Evolutionary conservation across 2,797 vertebrate genomes (phyloP).

Genomic region (Oreochromis mossambicus): DNA sequence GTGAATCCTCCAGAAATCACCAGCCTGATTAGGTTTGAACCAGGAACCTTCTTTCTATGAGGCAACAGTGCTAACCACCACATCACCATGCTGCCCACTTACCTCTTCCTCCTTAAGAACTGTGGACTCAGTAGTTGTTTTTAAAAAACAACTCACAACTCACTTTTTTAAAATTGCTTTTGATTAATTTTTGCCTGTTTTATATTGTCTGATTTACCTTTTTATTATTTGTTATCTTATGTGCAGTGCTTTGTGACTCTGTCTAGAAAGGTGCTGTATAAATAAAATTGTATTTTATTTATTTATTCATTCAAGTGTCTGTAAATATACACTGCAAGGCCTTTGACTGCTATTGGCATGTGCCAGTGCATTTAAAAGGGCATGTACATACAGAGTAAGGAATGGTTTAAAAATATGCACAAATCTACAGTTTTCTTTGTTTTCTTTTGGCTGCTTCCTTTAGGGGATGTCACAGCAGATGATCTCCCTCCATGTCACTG

Average conservation of each 20-base stretch:
- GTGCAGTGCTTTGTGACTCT: too few species aligned
- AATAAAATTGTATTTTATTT: too few species aligned
- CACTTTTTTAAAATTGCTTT: too few species aligned
- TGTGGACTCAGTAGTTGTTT: too few species aligned
- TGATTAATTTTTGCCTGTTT: too few species aligned
- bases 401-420: neutral
- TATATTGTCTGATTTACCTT: too few species aligned
- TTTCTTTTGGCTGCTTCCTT: neutral
- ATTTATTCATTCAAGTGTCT: neutral
- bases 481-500: neutral
- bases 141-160: too few species aligned
- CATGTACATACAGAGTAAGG: neutral
- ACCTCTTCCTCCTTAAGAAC: too few species aligned
- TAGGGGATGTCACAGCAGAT: neutral
- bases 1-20: neutral
- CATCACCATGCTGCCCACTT: neutral
- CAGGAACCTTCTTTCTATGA: neutral
- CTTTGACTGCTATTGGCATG: neutral
- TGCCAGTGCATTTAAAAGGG: neutral
- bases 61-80: neutral
- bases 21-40: neutral
- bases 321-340: neutral
- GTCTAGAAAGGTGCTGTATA: too few species aligned
- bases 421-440: neutral
- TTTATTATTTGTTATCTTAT: too few species aligned